Conservation (phyloP, 2,797 vertebrate species). For the Pseudochromis fuscus region DNA sequence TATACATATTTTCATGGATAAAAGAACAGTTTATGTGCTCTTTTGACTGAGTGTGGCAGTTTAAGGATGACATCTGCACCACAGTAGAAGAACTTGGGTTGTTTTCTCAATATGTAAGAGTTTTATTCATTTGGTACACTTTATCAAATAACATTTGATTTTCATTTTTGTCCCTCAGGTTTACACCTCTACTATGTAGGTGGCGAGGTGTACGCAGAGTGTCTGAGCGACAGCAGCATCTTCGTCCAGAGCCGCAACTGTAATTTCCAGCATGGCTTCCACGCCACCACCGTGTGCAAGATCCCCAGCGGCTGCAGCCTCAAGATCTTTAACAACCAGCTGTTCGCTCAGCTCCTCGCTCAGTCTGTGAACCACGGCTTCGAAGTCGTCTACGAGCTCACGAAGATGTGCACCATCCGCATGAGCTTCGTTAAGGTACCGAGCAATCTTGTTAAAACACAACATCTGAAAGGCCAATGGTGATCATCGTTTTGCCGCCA, state of each 20-base stretch:
- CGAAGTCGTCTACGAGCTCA: conserved; percentile 97
- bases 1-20: background rate
- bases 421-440: conserved; percentile 99
- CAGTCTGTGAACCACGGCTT: conserved; percentile 98
- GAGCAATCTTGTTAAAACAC: background rate
- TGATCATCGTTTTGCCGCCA: background rate
- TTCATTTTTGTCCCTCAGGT: conserved; percentile 78
- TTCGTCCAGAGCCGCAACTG: conserved; percentile 99
- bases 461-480: background rate
- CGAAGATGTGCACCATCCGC: conserved; percentile 98
- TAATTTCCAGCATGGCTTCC: conserved; percentile 99
- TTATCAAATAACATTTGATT: background rate
- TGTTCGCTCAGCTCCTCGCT: conserved; percentile 96
- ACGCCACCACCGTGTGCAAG: conserved; percentile 97
- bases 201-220: conserved; percentile 97
- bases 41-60: background rate
- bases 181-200: conserved; percentile 97
- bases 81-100: background rate
- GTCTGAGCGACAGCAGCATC: conserved; percentile 98
- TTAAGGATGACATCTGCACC: background rate
- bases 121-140: background rate
- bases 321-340: conserved; percentile 99
- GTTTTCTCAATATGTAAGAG: background rate
- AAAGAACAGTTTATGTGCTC: background rate
- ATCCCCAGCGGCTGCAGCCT: conserved; percentile 99